Percentiles rank a stretch among this genome's conserved stretches.
These are phyloP conservation scores for Tanypteryx hageni DNA, from an alignment of 2,888 invertebrate genomes.

Conservation along the genomic window DNA sequence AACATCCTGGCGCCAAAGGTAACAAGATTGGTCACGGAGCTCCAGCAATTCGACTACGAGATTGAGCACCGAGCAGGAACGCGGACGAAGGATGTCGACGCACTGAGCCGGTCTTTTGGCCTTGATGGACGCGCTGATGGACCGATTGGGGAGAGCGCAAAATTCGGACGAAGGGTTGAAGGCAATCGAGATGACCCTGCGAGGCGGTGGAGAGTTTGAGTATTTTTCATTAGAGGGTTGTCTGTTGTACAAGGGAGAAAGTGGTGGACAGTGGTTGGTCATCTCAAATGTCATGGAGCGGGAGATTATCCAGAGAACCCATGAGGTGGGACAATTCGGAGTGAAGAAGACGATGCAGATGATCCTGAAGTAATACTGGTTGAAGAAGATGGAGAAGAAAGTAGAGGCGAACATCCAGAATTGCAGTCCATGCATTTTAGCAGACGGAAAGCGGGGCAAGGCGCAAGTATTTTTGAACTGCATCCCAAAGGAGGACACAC, in stretches of 20 bases:
- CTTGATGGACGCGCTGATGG: background rate
- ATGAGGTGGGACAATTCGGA: background rate
- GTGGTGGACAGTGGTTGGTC: background rate
- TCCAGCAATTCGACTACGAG: constrained; percentile 31
- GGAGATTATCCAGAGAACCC: background rate
- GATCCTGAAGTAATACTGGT: background rate
- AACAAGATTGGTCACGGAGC: too few species aligned
- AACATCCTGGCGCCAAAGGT: too few species aligned
- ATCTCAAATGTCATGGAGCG: background rate
- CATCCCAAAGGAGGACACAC: background rate
- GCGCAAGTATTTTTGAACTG: background rate
- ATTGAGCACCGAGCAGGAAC: constrained; percentile 34
- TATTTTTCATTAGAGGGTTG: background rate
- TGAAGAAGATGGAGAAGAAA: too few species aligned
- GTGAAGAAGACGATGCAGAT: too few species aligned
- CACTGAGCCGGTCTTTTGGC: background rate
- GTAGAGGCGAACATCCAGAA: too few species aligned
- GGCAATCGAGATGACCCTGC: background rate
- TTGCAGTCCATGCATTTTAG: too few species aligned
- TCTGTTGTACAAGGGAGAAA: background rate
- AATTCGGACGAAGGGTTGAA: background rate
- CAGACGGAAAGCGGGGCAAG: too few species aligned
- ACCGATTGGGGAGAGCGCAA: background rate
- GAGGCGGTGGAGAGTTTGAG: too few species aligned
- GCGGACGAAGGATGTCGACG: constrained; percentile 16